Evolutionary conservation across 2,797 vertebrate species (phyloP).

Genomic region (Oceanodroma leucorhoa): DNA sequence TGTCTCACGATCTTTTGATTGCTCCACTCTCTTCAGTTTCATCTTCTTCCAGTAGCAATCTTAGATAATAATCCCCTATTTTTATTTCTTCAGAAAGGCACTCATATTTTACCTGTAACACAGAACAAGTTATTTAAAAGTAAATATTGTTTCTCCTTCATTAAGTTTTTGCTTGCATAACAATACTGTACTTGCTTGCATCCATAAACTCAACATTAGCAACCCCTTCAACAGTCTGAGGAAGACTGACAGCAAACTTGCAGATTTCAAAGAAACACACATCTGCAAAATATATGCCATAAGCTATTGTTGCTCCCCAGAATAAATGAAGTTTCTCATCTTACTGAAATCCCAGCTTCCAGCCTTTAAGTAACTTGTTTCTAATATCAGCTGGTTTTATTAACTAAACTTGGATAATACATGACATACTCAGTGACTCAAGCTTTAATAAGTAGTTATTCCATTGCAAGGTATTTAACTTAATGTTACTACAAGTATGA

Average conservation of each 20-base stretch:
- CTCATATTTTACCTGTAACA: slow-evolving; percentile 92
- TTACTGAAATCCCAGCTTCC: neutral
- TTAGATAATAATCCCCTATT: slow-evolving; percentile 97
- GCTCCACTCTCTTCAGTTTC: slow-evolving; percentile 92
- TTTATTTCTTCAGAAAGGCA: slow-evolving; percentile 98
- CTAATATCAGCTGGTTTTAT: neutral
- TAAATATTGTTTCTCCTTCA: neutral
- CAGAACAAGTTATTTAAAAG: neutral
- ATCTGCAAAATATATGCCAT: neutral
- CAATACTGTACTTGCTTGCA: neutral
- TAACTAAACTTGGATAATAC: neutral
- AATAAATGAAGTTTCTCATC: neutral
- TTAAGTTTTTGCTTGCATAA: neutral
- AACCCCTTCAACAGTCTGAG: neutral
- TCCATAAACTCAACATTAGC: neutral
- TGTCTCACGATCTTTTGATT: slow-evolving; percentile 97
- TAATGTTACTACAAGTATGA: neutral
- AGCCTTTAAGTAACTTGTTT: neutral
- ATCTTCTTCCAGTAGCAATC: slow-evolving; percentile 94
- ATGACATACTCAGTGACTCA: neutral
- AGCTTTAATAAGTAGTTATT: neutral
- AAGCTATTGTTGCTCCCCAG: neutral
- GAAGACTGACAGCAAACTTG: neutral
- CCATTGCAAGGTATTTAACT: neutral
- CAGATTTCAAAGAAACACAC: neutral